Percentiles rank a stretch among this genome's conserved stretches.
These are phyloP conservation scores for Caenorhabditis panamensis DNA, from an alignment of 2,888 invertebrate species.

Conservation along the genomic window DNA sequence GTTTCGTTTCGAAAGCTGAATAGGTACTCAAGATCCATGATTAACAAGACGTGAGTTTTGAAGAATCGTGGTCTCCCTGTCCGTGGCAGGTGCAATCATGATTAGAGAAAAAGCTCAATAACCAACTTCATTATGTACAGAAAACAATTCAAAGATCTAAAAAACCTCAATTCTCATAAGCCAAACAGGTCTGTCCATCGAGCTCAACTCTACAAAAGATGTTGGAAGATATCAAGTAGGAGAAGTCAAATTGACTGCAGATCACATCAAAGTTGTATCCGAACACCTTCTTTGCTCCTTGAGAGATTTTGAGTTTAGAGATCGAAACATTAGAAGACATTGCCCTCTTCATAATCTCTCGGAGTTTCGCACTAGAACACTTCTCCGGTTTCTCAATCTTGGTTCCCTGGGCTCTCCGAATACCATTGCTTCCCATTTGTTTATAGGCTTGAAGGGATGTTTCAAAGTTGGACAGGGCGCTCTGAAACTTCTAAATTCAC, in stretches of 20 bases:
- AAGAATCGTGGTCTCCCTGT: too few species aligned
- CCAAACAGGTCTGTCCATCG: constrained; percentile 61
- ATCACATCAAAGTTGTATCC: constrained; percentile 70
- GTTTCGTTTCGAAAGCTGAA: too few species aligned
- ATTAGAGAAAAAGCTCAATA: too few species aligned
- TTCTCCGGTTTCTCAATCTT: constrained; percentile 45
- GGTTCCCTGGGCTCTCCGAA: constrained; percentile 38
- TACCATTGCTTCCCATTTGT: constrained; percentile 36
- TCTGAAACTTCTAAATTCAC: constrained; percentile 2
- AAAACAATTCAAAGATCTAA: not conserved
- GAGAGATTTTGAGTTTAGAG: constrained; percentile 59
- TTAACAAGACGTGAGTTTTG: too few species aligned
- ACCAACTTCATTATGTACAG: not conserved
- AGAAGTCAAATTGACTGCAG: constrained; percentile 63
- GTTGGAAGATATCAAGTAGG: constrained; percentile 61
- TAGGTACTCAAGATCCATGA: too few species aligned
- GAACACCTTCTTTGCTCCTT: constrained; percentile 62
- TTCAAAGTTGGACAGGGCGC: constrained; percentile 48
- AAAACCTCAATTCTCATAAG: constrained; percentile 59
- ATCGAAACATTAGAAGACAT: constrained; percentile 48
- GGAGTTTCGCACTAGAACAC: constrained; percentile 44
- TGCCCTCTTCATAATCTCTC: constrained; percentile 52
- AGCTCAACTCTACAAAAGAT: constrained; percentile 60
- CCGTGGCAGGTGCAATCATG: too few species aligned
- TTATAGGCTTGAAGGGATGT: constrained; percentile 49